phyloP scores from a whole-genome alignment of 2,797 vertebrate species.

The Sebastes paucispinis region DNA sequence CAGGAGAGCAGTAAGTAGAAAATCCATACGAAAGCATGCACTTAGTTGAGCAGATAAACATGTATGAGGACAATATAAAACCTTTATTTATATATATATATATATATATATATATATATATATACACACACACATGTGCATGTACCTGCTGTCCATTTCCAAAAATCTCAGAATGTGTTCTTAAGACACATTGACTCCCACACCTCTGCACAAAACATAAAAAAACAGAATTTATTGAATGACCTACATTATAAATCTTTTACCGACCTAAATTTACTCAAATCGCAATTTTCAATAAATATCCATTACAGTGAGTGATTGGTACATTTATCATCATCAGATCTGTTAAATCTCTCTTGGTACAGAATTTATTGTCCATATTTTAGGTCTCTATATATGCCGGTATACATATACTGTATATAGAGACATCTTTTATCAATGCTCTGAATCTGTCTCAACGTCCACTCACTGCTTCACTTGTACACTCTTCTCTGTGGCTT shows the following conservation, averaged over 20 bases:
- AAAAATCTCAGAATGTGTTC: background rate
- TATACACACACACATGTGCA: background rate
- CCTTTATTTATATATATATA: too few species aligned
- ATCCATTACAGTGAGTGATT: background rate
- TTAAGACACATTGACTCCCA: background rate
- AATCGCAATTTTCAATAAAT: background rate
- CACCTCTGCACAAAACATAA: background rate
- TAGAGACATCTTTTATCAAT: background rate
- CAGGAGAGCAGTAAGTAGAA: constrained; percentile 99
- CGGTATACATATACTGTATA: background rate
- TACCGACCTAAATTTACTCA: background rate
- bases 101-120: too few species aligned
- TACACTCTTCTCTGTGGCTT: constrained; percentile 17
- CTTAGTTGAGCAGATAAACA: background rate
- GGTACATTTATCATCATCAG: background rate
- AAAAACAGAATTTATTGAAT: background rate
- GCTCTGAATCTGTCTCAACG: background rate
- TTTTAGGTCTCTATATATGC: background rate
- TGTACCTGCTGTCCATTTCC: background rate
- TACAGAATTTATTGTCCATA: background rate
- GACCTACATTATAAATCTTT: background rate
- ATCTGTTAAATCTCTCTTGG: background rate
- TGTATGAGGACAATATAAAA: background rate
- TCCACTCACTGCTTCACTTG: constrained; percentile 8
- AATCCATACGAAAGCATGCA: background rate